Evolutionary conservation across 2,888 invertebrate genomes (phyloP), one percentile per base, ranked within the genome.

Genomic region (Macaria notata): DNA sequence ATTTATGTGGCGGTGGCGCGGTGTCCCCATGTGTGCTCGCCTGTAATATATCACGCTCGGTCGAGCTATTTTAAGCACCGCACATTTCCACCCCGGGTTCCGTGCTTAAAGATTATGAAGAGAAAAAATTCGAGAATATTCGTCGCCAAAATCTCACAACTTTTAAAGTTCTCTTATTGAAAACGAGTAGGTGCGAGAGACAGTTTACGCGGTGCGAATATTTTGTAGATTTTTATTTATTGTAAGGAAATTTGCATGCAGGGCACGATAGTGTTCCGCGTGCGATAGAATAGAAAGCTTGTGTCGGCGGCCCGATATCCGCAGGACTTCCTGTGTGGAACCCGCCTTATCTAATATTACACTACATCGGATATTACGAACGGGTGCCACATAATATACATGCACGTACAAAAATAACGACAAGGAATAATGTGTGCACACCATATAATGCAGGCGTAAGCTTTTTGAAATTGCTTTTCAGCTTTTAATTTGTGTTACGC

Each of bases 21-120:
- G 33, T 51, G 54, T 51, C 48, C 56, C 50, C 57, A 59, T 60
- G 46, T 62, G 58, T 53, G 58, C 54, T 47, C 60, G 56, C 46
- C 62, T 50, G 54, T 50, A 52, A 65, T 63, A 58, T 57, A 65
- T 65, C 62, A 63, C 50, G 58, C 62, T 61, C 53, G 56, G 60
- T 51, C 54, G 63, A 50, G 56, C 56, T 63, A 50, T 63, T 64
- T 62, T 55, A 63, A 59, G 54, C 52, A 63, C 47, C 57, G 49
- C 56, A 46, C 46, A 62, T 56, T 61, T 62, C 50, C 58, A 53
- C 41, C 46, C 54, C 45, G 48, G 42, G 53, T 49, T 50, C 43
- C 46, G 33, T 55, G 45, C 49, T 52, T 45, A 48, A 48, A 57
- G 53, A 52, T 53, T 46, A 56, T 42, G 54, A 38, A 46, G 45